Evolutionary conservation across 2,113 vertebrate species (phyloP).

Genomic region (Ifrita kowaldi): DNA sequence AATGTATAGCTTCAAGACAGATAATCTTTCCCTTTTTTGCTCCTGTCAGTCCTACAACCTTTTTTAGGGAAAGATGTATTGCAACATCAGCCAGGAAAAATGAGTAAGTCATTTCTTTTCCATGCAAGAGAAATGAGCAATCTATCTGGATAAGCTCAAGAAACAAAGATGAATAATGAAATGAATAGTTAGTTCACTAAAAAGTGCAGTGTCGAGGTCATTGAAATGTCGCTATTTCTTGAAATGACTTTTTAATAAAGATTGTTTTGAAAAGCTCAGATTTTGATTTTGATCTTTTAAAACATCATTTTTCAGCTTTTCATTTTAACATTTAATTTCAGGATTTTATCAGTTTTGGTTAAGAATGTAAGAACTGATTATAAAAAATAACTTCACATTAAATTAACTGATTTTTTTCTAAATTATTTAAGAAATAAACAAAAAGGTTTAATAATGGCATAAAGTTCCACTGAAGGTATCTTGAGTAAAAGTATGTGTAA

Average conservation of each 20-base stretch:
- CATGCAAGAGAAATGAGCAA: constrained; percentile 13
- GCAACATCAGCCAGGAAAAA: constrained; percentile 44
- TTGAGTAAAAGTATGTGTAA: neutral
- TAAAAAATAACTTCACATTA: neutral
- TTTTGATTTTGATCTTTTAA: neutral
- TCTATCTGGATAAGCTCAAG: neutral
- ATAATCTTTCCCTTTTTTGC: constrained; percentile 29
- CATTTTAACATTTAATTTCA: neutral
- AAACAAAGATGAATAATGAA: constrained; percentile 46
- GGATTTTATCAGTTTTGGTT: neutral
- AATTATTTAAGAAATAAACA: neutral
- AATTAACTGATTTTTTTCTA: neutral
- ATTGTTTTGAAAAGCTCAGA: neutral
- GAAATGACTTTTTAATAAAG: neutral
- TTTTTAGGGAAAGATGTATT: constrained; percentile 47
- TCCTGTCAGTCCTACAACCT: neutral
- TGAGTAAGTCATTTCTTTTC: constrained; percentile 34
- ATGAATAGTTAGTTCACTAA: constrained; percentile 25
- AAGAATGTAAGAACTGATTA: neutral
- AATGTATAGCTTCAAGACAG: neutral
- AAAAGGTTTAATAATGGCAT: neutral
- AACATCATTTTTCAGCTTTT: neutral
- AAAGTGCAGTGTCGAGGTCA: neutral
- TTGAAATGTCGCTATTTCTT: neutral
- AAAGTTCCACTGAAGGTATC: neutral